Base-by-base conservation (phyloP, 2,113 vertebrate genomes). In the Passerina amoena region DNA sequence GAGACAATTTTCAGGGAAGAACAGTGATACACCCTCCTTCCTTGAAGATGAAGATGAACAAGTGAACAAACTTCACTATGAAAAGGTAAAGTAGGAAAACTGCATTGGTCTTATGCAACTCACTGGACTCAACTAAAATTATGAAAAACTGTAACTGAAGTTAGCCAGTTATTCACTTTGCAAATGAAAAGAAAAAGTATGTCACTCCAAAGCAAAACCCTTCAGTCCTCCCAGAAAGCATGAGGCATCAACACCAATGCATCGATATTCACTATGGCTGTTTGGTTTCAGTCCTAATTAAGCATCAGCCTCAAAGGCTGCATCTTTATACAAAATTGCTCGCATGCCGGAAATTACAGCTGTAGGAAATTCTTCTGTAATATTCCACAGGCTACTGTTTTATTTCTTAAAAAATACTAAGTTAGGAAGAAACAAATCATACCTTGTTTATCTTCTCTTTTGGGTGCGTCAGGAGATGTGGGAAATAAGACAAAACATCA, bases 371-470 rank as follows among this genome's bases (percentile, higher is more conserved):
- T 53, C 53, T 47, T 80, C 68, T 63, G 40, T 16, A 59, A 50
- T 33, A 51, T 14, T 44, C 42, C 57, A 75, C 28, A 84, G 56
- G 37, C 14, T 71, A 64, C 38, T 54, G 59, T 19, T 86, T 47
- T n/a, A 63, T 80, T 88, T 90, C 47, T 73, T 75, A 28, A 82
- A 60, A 22, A 70, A 18, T 5, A 88, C 51, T 38, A 80, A 48
- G 28, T 30, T 56, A 44, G 14, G 60, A 60, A 86, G 64, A 92
- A 96, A 51, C 28, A 81, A 94, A 79, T 56, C 38, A 47, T 97
- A 99, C 99, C 99, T 99, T 99, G 97, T 99, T 99, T 96, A 99
- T 99, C 98, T 99, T 99, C 97, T 99, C 99, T 98, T 99, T 99
- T 51, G 99, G 99, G 96, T 99, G 99, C 72, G 99, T 99, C 95